A percentile compares a stretch with the other conserved stretches of the same genome.
Conservation (phyloP, 1,140 invertebrate genomes). For the Lepidurus packardi region DNA sequence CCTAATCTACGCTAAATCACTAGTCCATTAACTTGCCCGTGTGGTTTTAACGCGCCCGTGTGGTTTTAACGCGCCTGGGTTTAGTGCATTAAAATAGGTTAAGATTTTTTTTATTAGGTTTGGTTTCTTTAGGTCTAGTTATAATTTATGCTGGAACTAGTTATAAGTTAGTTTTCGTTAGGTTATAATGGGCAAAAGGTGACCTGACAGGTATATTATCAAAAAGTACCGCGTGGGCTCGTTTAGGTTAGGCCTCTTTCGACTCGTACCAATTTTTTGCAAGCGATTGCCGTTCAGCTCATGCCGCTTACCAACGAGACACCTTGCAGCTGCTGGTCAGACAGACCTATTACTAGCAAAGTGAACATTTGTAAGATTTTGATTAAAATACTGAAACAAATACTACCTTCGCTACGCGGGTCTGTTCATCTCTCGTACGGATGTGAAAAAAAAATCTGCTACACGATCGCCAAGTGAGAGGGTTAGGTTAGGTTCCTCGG, state of each 20-base stretch:
- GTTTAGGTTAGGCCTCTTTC: neutral
- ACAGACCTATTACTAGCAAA: neutral
- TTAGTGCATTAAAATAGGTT: neutral
- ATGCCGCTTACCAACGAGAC: neutral
- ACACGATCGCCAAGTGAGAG: neutral
- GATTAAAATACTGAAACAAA: neutral
- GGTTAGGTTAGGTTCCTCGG: neutral
- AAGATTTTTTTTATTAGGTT: neutral
- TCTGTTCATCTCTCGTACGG: neutral
- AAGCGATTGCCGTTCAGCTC: neutral
- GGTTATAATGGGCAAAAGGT: neutral
- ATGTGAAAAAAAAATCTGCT: neutral
- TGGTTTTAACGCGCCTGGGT: neutral
- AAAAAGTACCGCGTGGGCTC: neutral
- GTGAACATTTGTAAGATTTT: neutral
- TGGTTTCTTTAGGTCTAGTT: conserved; percentile 2
- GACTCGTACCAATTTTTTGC: neutral
- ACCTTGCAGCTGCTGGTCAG: neutral
- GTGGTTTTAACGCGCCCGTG: neutral
- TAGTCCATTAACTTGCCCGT: neutral
- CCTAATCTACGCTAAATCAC: neutral
- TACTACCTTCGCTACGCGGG: neutral
- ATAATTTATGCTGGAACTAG: neutral
- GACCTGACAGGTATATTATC: conserved; percentile 1
- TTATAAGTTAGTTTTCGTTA: neutral